Base-by-base conservation (phyloP, 2,113 vertebrate genomes). In the Oryzias woworae region DNA sequence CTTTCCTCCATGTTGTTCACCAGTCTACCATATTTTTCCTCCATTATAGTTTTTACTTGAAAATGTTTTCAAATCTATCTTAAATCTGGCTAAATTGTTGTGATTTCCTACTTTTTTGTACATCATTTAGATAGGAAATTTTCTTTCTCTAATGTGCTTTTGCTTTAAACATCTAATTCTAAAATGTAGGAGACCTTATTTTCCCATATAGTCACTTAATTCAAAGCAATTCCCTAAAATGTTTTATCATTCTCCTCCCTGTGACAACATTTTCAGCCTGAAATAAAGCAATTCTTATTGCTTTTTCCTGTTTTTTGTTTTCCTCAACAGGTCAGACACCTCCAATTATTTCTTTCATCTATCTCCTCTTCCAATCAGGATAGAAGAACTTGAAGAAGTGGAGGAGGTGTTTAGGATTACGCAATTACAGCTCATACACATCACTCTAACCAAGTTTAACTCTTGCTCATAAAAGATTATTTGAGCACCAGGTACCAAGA, bases 281-380 rank as follows among this genome's bases (percentile, higher is more conserved):
- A 24, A 51, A 17, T 1, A 20, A 66, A 3, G 1, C 57, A 20
- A 20, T 17, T 48, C 47, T 57, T 13, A 41, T 47, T 61, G 16
- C 1, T n/a, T 43, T 54, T 46, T 53, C 46, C 64, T 24, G 24
- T 2, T 42, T 51, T 66, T 78, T 56, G 20, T 20, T 75, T 46
- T 66, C 60, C 62, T 76, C 56, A 64, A 62, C 23, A 66, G 53
- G 56, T 74, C 48, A 76, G 60, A 51, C 3, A 5, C 28, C 58
- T 57, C 66, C 76, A 79, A 84, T 81, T 82, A 49, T 62, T 60
- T 47, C 56, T 73, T 66, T 65, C 57, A 54, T 71, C 42, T n/a
- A 6, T 23, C 1, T 18, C 13, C 10, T 69, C 62, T 71, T 60
- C 53, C 52, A 84, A 81, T 82, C 74, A 78, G 23, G 62, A 55